Evolutionary conservation across 1,140 invertebrate genomes (phyloP).

Genomic region (Heliconius hermathena): DNA sequence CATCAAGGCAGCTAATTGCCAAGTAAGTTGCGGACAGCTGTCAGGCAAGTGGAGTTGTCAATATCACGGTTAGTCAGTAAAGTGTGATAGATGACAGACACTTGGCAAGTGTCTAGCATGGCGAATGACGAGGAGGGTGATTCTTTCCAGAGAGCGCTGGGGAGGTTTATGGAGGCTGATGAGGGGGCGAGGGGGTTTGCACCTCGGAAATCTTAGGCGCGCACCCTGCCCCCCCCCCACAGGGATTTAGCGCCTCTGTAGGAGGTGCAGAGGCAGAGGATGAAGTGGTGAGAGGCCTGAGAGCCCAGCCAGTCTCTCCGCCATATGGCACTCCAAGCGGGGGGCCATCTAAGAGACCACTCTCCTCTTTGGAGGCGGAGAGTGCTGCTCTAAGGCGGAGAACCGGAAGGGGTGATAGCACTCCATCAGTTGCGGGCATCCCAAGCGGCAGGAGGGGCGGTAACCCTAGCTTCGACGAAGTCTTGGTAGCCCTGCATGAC

Average conservation of each 20-base stretch:
- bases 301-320: constrained; percentile 79
- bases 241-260: constrained; percentile 33
- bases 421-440: not conserved
- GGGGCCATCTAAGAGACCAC: not conserved
- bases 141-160: too few relatives aligned
- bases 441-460: too few relatives aligned
- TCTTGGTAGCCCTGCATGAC: too few relatives aligned
- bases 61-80: not conserved
- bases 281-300: constrained; percentile 86
- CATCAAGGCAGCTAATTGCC: not conserved
- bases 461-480: too few relatives aligned
- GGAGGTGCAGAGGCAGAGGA: constrained; percentile 89
- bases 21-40: too few relatives aligned
- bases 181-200: constrained; percentile 84
- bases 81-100: not conserved
- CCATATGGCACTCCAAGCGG: constrained; percentile 39
- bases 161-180: constrained; percentile 31
- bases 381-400: constrained; percentile 90
- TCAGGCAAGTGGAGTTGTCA: too few relatives aligned
- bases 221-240: too few relatives aligned
- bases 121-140: too few relatives aligned
- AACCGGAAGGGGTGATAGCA: not conserved
- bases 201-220: too few relatives aligned
- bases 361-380: constrained; percentile 64
- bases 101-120: too few relatives aligned